A percentile compares a stretch with the other conserved stretches of the same genome.
These are phyloP conservation scores for Nebria brevicollis DNA, from an alignment of 2,888 invertebrate species.

Conservation along the genomic window DNA sequence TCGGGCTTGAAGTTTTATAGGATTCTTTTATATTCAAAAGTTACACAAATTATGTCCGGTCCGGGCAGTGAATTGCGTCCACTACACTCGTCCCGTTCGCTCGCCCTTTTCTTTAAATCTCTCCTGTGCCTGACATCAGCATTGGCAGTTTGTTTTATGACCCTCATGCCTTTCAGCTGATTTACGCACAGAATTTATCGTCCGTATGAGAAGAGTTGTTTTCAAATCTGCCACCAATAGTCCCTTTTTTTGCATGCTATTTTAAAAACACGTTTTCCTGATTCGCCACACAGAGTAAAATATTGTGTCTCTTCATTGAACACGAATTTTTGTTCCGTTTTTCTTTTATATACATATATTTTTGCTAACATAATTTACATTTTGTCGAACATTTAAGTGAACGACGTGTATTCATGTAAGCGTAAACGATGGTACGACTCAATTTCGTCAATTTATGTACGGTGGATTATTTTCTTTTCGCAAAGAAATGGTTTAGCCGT, in stretches of 20 bases:
- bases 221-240: constrained; percentile 41
- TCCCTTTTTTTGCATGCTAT: constrained; percentile 8
- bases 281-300: constrained; percentile 29
- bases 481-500: constrained; percentile 52
- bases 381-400: constrained; percentile 25
- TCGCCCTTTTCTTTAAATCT: constrained; percentile 12
- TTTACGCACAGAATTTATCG: constrained; percentile 45
- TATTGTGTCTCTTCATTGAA: constrained; percentile 19
- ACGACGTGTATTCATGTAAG: constrained; percentile 32
- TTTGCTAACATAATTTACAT: constrained; percentile 34
- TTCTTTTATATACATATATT: constrained; percentile 25
- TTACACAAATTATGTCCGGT: constrained; percentile 55
- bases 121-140: constrained; percentile 22
- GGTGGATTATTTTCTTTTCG: constrained; percentile 54
- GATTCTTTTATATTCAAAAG: constrained; percentile 57
- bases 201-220: constrained; percentile 42
- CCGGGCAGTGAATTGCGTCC: constrained; percentile 50
- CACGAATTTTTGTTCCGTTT: constrained; percentile 24
- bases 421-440: constrained; percentile 50
- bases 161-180: constrained; percentile 32
- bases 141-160: constrained; percentile 34
- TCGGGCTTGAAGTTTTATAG: constrained; percentile 20
- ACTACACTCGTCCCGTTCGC: constrained; percentile 20
- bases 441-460: constrained; percentile 53
- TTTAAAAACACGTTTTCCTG: constrained; percentile 36